Evolutionary conservation across 2,888 invertebrate species (phyloP).

Genomic region (Drosophila vallismaia): DNA sequence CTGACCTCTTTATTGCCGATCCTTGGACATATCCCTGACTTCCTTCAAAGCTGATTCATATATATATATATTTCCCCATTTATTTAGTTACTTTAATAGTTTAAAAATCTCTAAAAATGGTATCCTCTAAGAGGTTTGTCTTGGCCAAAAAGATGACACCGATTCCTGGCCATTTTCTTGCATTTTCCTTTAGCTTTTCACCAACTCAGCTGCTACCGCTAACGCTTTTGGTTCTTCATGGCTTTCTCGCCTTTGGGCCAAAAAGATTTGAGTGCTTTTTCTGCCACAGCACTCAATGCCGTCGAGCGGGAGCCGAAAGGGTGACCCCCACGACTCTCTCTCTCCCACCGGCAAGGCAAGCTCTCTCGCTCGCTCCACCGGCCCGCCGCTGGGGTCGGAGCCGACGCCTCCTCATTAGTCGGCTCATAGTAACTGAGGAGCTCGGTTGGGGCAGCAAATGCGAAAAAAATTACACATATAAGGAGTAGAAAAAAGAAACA

Average conservation of each 20-base stretch:
- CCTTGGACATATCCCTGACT: no score
- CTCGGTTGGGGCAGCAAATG: conserved; percentile 45
- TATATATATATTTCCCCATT: no score
- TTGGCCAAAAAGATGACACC: not conserved
- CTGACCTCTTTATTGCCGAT: no score
- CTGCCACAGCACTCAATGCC: conserved; percentile 4
- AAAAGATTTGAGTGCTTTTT: conserved; percentile 41
- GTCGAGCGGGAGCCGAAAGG: not conserved
- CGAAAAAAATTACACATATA: conserved; percentile 3
- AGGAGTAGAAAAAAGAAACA: conserved; percentile 2
- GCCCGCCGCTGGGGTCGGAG: not conserved
- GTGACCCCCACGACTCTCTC: conserved; percentile 11
- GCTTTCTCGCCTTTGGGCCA: conserved; percentile 31
- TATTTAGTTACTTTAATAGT: no score
- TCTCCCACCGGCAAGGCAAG: conserved; percentile 16
- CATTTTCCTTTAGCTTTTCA: not conserved
- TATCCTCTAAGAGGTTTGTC: not conserved
- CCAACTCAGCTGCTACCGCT: conserved; percentile 6
- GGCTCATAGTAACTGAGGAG: conserved; percentile 72
- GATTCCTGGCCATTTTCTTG: not conserved
- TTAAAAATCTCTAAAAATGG: not conserved
- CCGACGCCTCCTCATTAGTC: conserved; percentile 68
- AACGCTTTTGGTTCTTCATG: conserved; percentile 8
- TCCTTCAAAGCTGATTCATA: no score
- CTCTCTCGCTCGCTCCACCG: conserved; percentile 7